Conservation (phyloP, 2,888 invertebrate species). For the Dichetophora obliterata region DNA sequence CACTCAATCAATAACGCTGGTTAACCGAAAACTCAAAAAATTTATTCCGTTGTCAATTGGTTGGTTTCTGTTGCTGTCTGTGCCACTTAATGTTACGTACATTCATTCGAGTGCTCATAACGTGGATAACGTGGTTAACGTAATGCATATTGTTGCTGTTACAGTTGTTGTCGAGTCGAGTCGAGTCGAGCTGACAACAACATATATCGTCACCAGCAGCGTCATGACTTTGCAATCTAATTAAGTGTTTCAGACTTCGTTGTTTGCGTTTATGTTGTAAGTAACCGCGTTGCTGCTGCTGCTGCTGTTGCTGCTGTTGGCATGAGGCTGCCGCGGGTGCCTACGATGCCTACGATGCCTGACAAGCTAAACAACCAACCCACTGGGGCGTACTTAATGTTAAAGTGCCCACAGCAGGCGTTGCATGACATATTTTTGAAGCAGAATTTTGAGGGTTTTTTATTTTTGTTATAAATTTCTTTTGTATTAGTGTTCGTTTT, state of each 20-base stretch:
- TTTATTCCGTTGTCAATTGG: neutral
- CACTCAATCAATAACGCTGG: neutral
- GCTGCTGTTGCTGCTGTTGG: conserved; percentile 3
- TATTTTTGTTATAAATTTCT: no score
- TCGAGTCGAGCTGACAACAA: no score
- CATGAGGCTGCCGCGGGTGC: neutral
- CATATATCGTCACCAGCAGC: conserved; percentile 35
- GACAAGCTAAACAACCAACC: no score
- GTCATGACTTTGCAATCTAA: conserved; percentile 49
- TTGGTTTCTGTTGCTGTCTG: conserved; percentile 1
- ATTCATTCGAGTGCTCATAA: neutral
- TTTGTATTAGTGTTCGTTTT: no score
- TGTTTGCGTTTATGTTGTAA: conserved; percentile 24
- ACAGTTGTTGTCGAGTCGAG: no score
- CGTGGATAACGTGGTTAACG: neutral
- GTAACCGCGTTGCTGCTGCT: neutral
- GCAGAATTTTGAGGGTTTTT: no score
- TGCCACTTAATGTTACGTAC: neutral
- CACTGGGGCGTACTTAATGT: no score
- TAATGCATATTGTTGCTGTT: neutral
- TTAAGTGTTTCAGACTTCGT: conserved; percentile 49
- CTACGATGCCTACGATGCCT: no score
- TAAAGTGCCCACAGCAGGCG: no score
- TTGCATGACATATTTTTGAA: no score
- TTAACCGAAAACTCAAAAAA: neutral